Evolutionary conservation across 2,797 vertebrate genomes (phyloP), one percentile per base, ranked within the genome.

Genomic region (Channallabes apus): DNA sequence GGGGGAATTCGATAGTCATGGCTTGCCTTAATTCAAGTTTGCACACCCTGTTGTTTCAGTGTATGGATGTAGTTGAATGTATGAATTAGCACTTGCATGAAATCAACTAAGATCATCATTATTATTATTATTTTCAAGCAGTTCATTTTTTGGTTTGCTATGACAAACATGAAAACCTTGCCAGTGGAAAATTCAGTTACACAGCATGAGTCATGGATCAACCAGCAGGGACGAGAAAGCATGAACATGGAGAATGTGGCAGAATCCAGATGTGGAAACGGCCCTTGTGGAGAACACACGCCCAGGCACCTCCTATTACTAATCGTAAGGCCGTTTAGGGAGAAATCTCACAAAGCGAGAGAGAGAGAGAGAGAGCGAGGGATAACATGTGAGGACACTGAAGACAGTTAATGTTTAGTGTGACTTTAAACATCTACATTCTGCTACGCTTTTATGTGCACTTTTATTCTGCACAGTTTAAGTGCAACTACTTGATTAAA

Each of bases 221-320:
- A 24, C 27, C 56, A 73, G 67, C 69, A 85, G 82, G 41, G 79
- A 59, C 64, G 38, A 27, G n/a, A 81, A 41, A 58, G 38, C 29
- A 46, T 58, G 64, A 58, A 83, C 58, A 59, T 71, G 82, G 61
- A 81, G 75, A 88, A 67, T 68, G 65, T 67, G 77, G 68, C 69
- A 75, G 75, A 78, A 62, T 84, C 79, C 72, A 87, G 83, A 88
- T 87, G 87, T 89, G 80, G 73, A 68, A 73, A 76, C 81, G 87
- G 51, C 18, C 3, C 54, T 61, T 61, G 32, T 78, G 76, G 82
- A 73, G 58, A 78, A n/a, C 72, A 78, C 82, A 82, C 9, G 24
- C 24, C 58, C 20, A 79, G 65, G 35, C 59, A 54, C 62, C 61
- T 51, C 35, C 75, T 32, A 61, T 15, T 32, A 62, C 58, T 79